Conservation (phyloP, 2,888 invertebrate genomes). For the Drosophila mayaguana region DNA sequence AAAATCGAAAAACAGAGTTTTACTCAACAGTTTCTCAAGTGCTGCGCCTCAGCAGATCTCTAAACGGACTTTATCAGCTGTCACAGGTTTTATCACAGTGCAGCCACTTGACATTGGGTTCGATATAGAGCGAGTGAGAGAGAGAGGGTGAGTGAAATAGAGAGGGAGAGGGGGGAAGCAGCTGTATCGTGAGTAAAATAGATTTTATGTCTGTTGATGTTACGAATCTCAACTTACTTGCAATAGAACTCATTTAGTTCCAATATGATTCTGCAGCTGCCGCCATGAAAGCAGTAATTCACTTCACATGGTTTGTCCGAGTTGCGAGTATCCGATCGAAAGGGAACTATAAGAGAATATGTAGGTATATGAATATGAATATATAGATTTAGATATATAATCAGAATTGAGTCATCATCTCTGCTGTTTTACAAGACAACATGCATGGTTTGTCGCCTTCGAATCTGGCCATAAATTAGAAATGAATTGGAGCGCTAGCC, state of each 20-base stretch:
- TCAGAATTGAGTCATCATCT: conserved; percentile 13
- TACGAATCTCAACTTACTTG: conserved; percentile 89
- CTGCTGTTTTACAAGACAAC: conserved; percentile 17
- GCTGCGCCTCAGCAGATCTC: conserved; percentile 22
- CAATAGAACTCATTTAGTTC: conserved; percentile 93
- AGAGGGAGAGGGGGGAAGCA: conserved; percentile 3
- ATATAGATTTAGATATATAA: background rate
- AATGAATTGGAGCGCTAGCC: conserved; percentile 75
- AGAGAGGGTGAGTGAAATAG: background rate
- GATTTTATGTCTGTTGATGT: background rate
- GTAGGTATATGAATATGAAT: background rate
- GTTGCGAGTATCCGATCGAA: conserved; percentile 83
- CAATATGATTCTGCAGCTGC: conserved; percentile 93
- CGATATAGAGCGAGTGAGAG: background rate
- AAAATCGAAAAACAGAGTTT: conserved; percentile 54
- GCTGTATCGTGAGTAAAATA: conserved; percentile 9
- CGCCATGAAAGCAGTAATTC: conserved; percentile 93
- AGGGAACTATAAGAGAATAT: conserved; percentile 72
- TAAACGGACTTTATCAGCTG: conserved; percentile 56
- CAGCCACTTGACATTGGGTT: conserved; percentile 62
- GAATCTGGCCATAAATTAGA: conserved; percentile 73
- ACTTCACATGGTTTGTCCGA: conserved; percentile 86
- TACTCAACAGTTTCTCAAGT: conserved; percentile 51
- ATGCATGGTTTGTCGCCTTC: conserved; percentile 53
- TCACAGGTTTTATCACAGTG: conserved; percentile 56